These are phyloP conservation scores for Bombus cullumanus DNA, from an alignment of 1,140 invertebrate genomes.

Conservation along the genomic window DNA sequence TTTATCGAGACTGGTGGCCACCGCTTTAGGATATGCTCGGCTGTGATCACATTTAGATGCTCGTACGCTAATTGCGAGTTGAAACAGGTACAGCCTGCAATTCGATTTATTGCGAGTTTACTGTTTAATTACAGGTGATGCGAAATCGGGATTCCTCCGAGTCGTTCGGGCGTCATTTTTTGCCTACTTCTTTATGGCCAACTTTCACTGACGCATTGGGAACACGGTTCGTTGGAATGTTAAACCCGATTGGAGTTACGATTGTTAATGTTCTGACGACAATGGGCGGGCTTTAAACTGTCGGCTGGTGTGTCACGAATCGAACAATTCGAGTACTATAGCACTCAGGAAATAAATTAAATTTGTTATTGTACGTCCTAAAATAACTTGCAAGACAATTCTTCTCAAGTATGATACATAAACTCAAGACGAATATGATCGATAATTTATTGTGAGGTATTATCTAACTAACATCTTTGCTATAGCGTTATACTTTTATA, in stretches of 20 bases:
- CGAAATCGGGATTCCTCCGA: neutral
- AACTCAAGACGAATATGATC: too few relatives aligned
- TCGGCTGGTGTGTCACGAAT: neutral
- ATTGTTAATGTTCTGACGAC: neutral
- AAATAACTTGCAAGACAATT: neutral
- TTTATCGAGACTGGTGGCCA: conserved; percentile 4
- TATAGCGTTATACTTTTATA: too few relatives aligned
- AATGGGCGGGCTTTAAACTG: neutral
- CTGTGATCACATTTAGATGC: neutral
- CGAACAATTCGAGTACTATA: neutral
- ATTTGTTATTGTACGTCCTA: neutral
- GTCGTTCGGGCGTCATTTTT: neutral
- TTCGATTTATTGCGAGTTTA: neutral
- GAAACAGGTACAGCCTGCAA: neutral
- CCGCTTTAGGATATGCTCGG: conserved; percentile 22
- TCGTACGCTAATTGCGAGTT: neutral
- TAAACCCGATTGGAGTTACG: neutral
- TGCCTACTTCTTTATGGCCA: conserved; percentile 21
- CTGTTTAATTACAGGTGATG: neutral
- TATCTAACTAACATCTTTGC: too few relatives aligned
- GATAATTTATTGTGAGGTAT: too few relatives aligned
- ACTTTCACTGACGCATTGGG: conserved; percentile 37
- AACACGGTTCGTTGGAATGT: conserved; percentile 15
- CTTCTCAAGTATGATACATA: neutral
- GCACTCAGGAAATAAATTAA: neutral